Evolutionary conservation across 92 coral and sea anemone genomes (phyloP).

Genomic region (Bergia puertoricense): DNA sequence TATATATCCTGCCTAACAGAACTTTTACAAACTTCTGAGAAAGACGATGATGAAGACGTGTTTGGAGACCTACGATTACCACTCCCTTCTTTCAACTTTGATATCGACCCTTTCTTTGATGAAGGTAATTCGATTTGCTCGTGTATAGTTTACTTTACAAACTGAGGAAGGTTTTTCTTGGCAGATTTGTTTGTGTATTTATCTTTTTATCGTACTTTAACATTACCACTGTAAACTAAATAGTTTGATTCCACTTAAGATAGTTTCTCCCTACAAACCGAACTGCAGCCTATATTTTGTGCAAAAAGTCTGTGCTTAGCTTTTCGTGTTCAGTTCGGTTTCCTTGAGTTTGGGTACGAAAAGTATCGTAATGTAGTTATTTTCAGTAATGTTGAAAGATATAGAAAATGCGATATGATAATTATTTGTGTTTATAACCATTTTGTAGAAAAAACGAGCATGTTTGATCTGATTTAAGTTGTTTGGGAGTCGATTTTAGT

Average conservation of each 20-base stretch:
- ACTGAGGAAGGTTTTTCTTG: background rate
- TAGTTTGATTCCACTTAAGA: slow-evolving; percentile 38
- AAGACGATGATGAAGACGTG: slow-evolving; percentile 16
- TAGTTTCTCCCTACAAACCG: background rate
- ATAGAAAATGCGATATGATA: background rate
- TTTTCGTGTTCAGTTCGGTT: background rate
- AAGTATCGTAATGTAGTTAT: no score
- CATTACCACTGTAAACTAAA: slow-evolving; percentile 17
- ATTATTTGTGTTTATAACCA: background rate
- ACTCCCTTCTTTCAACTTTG: slow-evolving; percentile 21
- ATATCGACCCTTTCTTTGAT: slow-evolving; percentile 35
- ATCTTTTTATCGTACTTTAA: background rate
- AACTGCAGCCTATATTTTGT: background rate
- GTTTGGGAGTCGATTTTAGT: background rate
- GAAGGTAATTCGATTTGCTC: slow-evolving; percentile 17
- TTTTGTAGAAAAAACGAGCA: background rate
- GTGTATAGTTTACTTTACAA: background rate
- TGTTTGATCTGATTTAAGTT: background rate
- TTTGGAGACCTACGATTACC: slow-evolving; percentile 32
- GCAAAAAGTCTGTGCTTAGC: background rate
- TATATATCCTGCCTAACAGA: slow-evolving; percentile 83
- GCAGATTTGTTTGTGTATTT: background rate
- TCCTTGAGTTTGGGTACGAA: no score
- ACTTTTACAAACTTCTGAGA: slow-evolving; percentile 68
- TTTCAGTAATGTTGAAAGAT: no score